Evolutionary conservation across 1,140 invertebrate species (phyloP).

Genomic region (Trachymyrmex cornetzi): DNA sequence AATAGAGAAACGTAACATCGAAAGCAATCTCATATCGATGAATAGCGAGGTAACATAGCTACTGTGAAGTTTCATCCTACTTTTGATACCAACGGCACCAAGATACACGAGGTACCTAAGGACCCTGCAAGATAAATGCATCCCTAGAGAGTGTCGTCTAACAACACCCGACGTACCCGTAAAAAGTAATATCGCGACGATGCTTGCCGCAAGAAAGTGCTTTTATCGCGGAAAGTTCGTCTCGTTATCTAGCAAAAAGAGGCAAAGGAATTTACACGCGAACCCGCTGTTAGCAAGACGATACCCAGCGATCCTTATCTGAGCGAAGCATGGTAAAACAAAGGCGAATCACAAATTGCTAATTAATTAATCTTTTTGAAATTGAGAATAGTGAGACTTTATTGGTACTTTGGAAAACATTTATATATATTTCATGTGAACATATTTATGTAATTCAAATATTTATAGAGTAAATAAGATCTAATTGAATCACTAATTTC

Average conservation of each 20-base stretch:
- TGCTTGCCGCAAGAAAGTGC: conserved; percentile 52
- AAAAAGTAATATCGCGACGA: conserved; percentile 61
- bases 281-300: conserved; percentile 50
- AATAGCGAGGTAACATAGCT: background rate
- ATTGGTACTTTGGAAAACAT: background rate
- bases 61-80: conserved; percentile 35
- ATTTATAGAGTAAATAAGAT: background rate
- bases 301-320: conserved; percentile 28
- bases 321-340: conserved; percentile 2
- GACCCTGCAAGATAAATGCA: conserved; percentile 54
- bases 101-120: conserved; percentile 43
- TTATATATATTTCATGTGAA: background rate
- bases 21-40: conserved; percentile 12
- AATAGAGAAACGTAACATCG: background rate
- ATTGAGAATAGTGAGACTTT: background rate
- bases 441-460: background rate
- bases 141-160: conserved; percentile 55
- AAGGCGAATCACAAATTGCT: conserved; percentile 23
- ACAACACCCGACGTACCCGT: conserved; percentile 47
- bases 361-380: conserved; percentile 21
- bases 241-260: conserved; percentile 59
- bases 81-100: conserved; percentile 24
- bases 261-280: conserved; percentile 58
- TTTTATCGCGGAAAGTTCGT: conserved; percentile 62
- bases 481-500: background rate